Conservation (phyloP, 2,888 invertebrate genomes). For the Halictus quadricinctus region DNA sequence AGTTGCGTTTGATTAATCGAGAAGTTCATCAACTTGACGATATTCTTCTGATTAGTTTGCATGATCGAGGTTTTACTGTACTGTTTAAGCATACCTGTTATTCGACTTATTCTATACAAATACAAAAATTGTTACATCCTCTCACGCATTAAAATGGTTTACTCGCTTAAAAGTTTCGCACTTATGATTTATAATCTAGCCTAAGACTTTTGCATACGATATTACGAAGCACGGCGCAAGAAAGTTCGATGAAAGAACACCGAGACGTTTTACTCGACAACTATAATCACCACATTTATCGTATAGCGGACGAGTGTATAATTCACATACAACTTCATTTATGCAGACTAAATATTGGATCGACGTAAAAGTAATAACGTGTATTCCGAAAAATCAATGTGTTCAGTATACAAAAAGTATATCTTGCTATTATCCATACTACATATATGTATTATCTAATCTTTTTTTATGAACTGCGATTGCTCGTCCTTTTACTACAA, state of each 20-base stretch:
- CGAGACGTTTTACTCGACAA: constrained; percentile 67
- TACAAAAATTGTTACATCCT: constrained; percentile 81
- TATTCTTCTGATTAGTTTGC: constrained; percentile 36
- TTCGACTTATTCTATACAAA: constrained; percentile 77
- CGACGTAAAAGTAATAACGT: constrained; percentile 53
- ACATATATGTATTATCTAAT: constrained; percentile 39
- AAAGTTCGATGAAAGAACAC: constrained; percentile 73
- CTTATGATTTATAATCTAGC: constrained; percentile 72
- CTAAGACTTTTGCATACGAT: constrained; percentile 72
- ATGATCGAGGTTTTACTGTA: constrained; percentile 57
- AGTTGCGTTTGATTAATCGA: constrained; percentile 38
- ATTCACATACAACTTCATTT: constrained; percentile 61
- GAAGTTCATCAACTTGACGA: constrained; percentile 35
- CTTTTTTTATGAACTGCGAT: constrained; percentile 50
- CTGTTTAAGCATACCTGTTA: constrained; percentile 67
- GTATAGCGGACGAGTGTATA: constrained; percentile 58
- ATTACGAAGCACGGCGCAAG: constrained; percentile 71
- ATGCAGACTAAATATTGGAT: constrained; percentile 64
- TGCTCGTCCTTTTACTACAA: constrained; percentile 42
- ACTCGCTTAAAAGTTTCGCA: constrained; percentile 62
- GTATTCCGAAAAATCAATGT: constrained; percentile 45
- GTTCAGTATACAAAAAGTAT: constrained; percentile 51
- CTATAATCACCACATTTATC: constrained; percentile 69
- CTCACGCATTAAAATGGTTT: constrained; percentile 78
- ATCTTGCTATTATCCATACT: constrained; percentile 34